These are phyloP conservation scores for Thamnophis elegans DNA, from an alignment of 2,797 vertebrate species.

Conservation along the genomic window DNA sequence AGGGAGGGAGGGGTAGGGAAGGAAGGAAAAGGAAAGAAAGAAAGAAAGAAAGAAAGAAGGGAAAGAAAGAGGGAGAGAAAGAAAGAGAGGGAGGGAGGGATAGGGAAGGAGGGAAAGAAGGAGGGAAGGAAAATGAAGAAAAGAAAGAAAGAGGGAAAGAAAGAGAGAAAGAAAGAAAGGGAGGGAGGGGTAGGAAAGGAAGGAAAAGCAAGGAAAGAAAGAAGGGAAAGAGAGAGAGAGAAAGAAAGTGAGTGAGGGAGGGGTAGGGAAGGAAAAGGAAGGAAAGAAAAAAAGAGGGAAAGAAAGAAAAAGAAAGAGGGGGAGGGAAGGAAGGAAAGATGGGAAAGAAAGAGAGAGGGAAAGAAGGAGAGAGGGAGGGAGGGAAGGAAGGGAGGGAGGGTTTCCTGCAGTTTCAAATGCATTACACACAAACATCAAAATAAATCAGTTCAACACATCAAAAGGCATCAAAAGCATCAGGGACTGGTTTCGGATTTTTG, in stretches of 20 bases:
- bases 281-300: too few relatives aligned
- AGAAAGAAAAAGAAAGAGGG: accelerated
- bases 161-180: accelerated
- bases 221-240: too few relatives aligned
- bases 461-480: neutral
- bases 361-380: neutral
- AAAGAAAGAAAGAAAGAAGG: too few relatives aligned
- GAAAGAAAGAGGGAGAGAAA: too few relatives aligned
- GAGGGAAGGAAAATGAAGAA: too few relatives aligned
- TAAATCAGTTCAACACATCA: neutral
- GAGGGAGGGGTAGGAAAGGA: too few relatives aligned
- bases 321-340: neutral
- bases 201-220: too few relatives aligned
- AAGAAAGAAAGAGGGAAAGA: too few relatives aligned
- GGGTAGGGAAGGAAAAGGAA: too few relatives aligned
- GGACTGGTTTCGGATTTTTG: neutral
- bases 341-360: neutral
- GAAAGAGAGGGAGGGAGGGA: accelerated
- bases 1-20: accelerated
- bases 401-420: neutral
- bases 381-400: neutral
- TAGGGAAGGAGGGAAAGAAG: too few relatives aligned
- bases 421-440: neutral
- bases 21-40: too few relatives aligned
- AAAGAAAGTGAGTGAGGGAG: too few relatives aligned